Base-by-base conservation (phyloP, 2,888 invertebrate species). In the Drepanosiphum platanoidis region DNA sequence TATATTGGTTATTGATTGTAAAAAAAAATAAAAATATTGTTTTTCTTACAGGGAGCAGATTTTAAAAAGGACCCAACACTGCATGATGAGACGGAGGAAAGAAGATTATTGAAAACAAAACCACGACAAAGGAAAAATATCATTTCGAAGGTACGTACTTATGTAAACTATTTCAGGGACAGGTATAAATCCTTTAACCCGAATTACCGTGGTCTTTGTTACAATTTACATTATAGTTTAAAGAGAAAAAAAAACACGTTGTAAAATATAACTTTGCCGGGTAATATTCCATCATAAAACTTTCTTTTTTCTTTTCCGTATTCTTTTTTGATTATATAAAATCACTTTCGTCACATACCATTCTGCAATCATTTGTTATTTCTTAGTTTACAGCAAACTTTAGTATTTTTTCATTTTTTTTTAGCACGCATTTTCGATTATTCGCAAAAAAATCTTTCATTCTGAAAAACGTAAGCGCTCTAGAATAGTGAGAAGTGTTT, bases 61-160 rank as follows among this genome's bases (percentile, higher is more conserved):
- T 70, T 80, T 70, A 52, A 58, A 71, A 81, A 70, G 11, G 18
- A 36, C 34, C 52, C 46, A 18, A 9, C 74, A 46, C 39, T 7
- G 13, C 68, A 84, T 8, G 30, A 84, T 75, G 83, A 68, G 83
- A 75, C 83, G 68, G 52, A 84, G 68, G 34, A 84, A 84, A 77
- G 75, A 52, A 64, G 34, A 84, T 66, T 52, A 52, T 84, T 84
- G 36, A 84, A 58, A 84, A 84, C 52, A 46, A 84, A 75, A 74
- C 27, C 32, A 13, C 30, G 30, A 58, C 70, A 15, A 68, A 32
- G 83, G 66, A 84, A 66, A 68, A 66, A 75, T 84, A 68, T 77
- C 27, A n/a, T 82, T 74, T 58, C 36, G 15, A 75, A 84, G 83
- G 83, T 84, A 46, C 68, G 83, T 32, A 27, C 15, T 32, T 46